Base-by-base conservation (phyloP, 2,797 vertebrate genomes). In the Lepidocolaptes lacrymiger region DNA sequence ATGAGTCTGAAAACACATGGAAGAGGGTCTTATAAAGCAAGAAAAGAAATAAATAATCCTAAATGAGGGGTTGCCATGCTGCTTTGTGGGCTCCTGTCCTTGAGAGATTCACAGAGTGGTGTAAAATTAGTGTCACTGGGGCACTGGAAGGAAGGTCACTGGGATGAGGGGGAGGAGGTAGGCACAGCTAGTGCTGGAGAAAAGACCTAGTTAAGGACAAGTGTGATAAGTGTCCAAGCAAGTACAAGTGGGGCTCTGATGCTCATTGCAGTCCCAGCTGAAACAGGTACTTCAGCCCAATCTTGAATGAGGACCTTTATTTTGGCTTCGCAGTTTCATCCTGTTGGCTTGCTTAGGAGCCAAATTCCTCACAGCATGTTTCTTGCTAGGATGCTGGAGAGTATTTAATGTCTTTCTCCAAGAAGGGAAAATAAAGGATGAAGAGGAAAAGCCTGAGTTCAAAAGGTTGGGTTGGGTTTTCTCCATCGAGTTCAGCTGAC, bases 251-350 rank as follows among this genome's bases (percentile, higher is more conserved):
- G 24, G 49, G 13, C 37, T 55, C 30, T 64, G 23, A 28, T 23
- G 30, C 26, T 61, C 0, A 0, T 12, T 41, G 30, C 10, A 61
- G 64, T 30, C 28, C 49, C 23, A 41, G 13, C 23, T 48, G 51
- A 59, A 81, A 41, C 3, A 10, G 13, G 7, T 51, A 32, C 20
- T 82, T 72, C n/a, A 58, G 27, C 77, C 36, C 27, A 28, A 49
- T 78, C 68, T 52, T 62, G 58, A 69, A 72, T 19, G 12, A 68
- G 21, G 19, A 36, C 14, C 22, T 62, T 86, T 23, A 6, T 59
- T 72, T 51, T 18, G 18, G 22, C 17, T 68, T 81, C 64, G 13
- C 37, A 48, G 0, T 75, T 55, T 56, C 46, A 71, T 64, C 30
- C 32, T 28, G 21, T 61, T 52, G 27, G 21, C 54, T 75, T 26